Base-by-base conservation (phyloP, 2,113 vertebrate genomes). In the Natator depressus region DNA sequence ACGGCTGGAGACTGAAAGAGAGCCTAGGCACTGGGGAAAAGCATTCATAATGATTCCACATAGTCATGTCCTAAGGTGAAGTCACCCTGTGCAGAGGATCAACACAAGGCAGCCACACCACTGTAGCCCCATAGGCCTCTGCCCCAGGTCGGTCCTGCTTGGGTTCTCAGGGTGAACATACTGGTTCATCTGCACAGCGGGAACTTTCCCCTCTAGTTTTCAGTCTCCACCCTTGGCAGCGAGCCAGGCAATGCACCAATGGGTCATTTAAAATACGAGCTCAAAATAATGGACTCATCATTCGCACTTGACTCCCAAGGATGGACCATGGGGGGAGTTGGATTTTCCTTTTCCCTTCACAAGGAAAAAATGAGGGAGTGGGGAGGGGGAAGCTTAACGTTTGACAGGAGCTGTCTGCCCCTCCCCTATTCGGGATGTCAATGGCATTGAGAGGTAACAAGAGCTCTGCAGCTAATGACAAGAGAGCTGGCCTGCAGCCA, bases 301-400 rank as follows among this genome's bases (percentile, higher is more conserved):
- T 4, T 1, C 1, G 7, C 53, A n/a, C n/a, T 69, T 38, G 12
- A 76, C 11, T 24, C 62, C 79, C 89, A 16, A 65, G 76, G 53
- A 24, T 38, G 35, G 89, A 80, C 11, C 14, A 3, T 5, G 10
- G 38, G 42, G 38, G 42, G 22, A 2, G 57, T 31, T 29, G 57
- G 27, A 29, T 29, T 62, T 78, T 16, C 24, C 13, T 27, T 46
- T 14, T 81, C 31, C 62, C 35, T 62, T 24, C 75, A 19, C 1
- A 0, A 47, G 35, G 42, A 55, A 46, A 79, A 82, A 17, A 0
- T 31, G 19, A 29, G 65, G 8, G 47, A 47, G n/a, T 1, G 85
- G 31, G 38, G 55, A 11, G 5, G 47, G 20, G 16, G 51, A 12
- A 49, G 6, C 4, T 24, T 17, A 81, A 6, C 80, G 25, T 16